These are phyloP conservation scores for Tiphia femorata DNA, from an alignment of 2,888 invertebrate genomes.

Conservation along the genomic window DNA sequence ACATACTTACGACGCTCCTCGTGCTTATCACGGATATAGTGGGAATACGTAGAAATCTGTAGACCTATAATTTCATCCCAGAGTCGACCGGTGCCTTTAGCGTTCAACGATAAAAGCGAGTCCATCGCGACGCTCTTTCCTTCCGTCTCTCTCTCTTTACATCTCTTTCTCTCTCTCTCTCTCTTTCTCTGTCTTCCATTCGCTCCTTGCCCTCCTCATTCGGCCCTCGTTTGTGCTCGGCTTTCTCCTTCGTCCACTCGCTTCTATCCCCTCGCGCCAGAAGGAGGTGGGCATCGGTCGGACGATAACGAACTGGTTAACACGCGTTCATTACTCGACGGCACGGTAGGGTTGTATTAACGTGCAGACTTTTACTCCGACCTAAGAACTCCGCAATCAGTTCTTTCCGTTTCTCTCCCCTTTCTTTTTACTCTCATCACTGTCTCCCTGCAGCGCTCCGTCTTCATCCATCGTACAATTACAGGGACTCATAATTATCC, in stretches of 20 bases:
- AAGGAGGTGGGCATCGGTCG: constrained; percentile 25
- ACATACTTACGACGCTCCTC: background rate
- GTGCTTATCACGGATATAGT: constrained; percentile 20
- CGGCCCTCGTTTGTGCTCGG: constrained; percentile 2
- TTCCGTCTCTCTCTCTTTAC: constrained; percentile 11
- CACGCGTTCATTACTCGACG: constrained; percentile 39
- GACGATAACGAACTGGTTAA: constrained; percentile 42
- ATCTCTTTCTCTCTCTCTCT: too few relatives aligned
- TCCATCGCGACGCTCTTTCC: constrained; percentile 8
- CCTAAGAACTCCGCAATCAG: constrained; percentile 26
- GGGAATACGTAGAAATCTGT: constrained; percentile 29
- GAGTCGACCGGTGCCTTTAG: constrained; percentile 25
- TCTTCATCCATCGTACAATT: constrained; percentile 1
- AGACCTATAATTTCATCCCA: constrained; percentile 27
- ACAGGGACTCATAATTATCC: background rate
- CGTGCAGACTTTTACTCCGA: constrained; percentile 16
- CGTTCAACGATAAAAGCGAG: constrained; percentile 26
- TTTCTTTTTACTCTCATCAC: constrained; percentile 14
- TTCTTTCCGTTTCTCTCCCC: constrained; percentile 19
- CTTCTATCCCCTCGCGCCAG: constrained; percentile 1
- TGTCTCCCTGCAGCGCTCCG: too few relatives aligned
- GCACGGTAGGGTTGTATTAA: constrained; percentile 30
- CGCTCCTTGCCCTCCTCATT: too few relatives aligned
- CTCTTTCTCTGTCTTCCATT: too few relatives aligned
- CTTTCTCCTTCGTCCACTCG: background rate